Evolutionary conservation across 1,140 invertebrate species (phyloP).

Genomic region (Campoletis sonorensis): DNA sequence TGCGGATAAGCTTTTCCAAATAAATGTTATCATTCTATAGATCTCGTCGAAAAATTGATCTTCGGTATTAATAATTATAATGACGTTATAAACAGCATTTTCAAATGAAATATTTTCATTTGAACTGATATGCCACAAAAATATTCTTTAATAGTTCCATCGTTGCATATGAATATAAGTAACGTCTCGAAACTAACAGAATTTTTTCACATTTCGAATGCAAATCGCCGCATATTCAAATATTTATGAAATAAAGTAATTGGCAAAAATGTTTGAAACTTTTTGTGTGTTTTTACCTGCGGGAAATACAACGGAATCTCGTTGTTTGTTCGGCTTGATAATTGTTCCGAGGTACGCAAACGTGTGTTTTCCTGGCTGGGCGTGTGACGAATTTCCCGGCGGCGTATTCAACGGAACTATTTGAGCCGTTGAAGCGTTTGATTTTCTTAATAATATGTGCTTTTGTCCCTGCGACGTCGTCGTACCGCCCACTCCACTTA

Average conservation of each 20-base stretch:
- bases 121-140: no score
- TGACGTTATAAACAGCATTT: no score
- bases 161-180: no score
- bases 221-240: not conserved
- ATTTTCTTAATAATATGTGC: constrained; percentile 71
- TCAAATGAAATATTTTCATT: no score
- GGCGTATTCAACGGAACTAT: constrained; percentile 69
- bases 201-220: not conserved
- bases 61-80: no score
- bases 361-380: constrained; percentile 68
- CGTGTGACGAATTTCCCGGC: constrained; percentile 65
- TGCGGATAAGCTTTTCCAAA: no score
- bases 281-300: constrained; percentile 56
- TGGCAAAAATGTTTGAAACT: no score
- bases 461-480: constrained; percentile 65
- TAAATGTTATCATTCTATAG: no score
- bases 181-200: no score
- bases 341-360: constrained; percentile 74
- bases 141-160: no score
- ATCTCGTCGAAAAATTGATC: no score
- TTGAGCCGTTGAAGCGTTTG: constrained; percentile 71
- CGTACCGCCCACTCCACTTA: constrained; percentile 63
- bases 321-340: constrained; percentile 70
- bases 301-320: constrained; percentile 70
- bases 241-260: no score